phyloP scores from a whole-genome alignment of 2,888 invertebrate species.

The Pyrocoelia pectoralis region DNA sequence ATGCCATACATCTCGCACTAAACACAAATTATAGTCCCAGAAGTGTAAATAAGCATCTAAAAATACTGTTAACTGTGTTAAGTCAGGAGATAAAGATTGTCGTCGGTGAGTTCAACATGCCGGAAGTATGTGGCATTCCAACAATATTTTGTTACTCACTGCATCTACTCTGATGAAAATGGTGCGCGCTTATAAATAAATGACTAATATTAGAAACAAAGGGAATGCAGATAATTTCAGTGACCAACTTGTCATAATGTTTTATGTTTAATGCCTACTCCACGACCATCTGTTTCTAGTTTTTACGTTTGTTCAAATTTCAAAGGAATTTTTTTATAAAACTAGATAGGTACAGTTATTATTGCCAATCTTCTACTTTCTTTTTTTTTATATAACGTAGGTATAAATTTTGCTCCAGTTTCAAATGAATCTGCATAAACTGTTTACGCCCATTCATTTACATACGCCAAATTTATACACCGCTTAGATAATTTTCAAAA shows the following conservation, averaged over 20 bases:
- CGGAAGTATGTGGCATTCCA: slow-evolving; percentile 45
- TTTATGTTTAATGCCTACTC: not conserved
- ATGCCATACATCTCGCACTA: slow-evolving; percentile 8
- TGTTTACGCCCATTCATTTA: not conserved
- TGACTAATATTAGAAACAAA: slow-evolving; percentile 41
- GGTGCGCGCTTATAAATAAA: slow-evolving; percentile 41
- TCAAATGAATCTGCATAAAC: not conserved
- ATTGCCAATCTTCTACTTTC: not conserved
- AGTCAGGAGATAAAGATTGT: slow-evolving; percentile 39
- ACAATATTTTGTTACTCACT: slow-evolving; percentile 42
- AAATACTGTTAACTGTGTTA: slow-evolving; percentile 31
- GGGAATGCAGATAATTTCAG: slow-evolving; percentile 25
- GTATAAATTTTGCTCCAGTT: not conserved
- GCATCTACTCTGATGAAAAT: slow-evolving; percentile 38
- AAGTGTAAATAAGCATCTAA: slow-evolving; percentile 26
- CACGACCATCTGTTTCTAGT: slow-evolving; percentile 6
- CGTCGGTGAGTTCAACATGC: slow-evolving; percentile 42
- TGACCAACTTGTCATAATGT: slow-evolving; percentile 13
- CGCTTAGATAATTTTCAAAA: not conserved
- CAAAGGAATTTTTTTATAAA: slow-evolving; percentile 4
- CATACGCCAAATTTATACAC: not conserved
- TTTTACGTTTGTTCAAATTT: not conserved
- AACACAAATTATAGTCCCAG: slow-evolving; percentile 18
- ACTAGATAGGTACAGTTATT: not conserved
- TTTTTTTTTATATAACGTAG: no score